Evolutionary conservation across 2,888 invertebrate species (phyloP).

Genomic region (Diloba caeruleocephala): DNA sequence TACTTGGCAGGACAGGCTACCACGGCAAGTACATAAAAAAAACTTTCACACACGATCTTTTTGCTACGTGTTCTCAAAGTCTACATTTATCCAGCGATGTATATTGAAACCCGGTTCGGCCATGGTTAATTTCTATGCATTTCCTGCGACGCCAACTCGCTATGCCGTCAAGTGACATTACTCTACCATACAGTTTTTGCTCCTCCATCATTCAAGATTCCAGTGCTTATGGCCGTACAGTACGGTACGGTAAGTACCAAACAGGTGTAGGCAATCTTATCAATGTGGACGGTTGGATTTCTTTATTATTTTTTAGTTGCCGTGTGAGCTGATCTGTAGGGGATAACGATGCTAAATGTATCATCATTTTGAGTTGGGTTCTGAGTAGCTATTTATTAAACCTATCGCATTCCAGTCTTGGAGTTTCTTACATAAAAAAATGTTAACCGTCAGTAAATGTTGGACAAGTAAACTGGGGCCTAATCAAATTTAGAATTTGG

Average conservation of each 20-base stretch:
- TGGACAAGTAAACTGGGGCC: too few relatives aligned
- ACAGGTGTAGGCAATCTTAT: conserved; percentile 38
- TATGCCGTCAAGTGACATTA: conserved; percentile 40
- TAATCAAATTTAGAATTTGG: too few relatives aligned
- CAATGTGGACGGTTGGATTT: conserved; percentile 20
- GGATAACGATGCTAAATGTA: conserved; percentile 8
- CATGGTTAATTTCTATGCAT: conserved; percentile 25
- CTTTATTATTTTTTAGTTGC: conserved; percentile 1
- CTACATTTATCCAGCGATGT: background rate
- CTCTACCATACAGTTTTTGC: conserved; percentile 31
- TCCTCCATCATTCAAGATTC: conserved; percentile 43
- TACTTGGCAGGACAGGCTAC: too few relatives aligned
- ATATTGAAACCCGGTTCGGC: conserved; percentile 10
- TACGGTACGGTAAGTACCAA: conserved; percentile 8
- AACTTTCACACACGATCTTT: too few relatives aligned
- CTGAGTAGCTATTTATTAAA: too few relatives aligned
- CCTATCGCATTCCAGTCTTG: too few relatives aligned
- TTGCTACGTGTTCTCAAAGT: background rate
- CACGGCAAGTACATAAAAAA: too few relatives aligned
- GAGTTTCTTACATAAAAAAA: too few relatives aligned
- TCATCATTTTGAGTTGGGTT: background rate
- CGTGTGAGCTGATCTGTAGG: conserved; percentile 10
- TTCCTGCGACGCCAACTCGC: conserved; percentile 26
- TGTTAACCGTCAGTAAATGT: too few relatives aligned
- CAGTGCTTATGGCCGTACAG: conserved; percentile 28